phyloP scores from a whole-genome alignment of 2,888 invertebrate species.

The Exocentrus adspersus region DNA sequence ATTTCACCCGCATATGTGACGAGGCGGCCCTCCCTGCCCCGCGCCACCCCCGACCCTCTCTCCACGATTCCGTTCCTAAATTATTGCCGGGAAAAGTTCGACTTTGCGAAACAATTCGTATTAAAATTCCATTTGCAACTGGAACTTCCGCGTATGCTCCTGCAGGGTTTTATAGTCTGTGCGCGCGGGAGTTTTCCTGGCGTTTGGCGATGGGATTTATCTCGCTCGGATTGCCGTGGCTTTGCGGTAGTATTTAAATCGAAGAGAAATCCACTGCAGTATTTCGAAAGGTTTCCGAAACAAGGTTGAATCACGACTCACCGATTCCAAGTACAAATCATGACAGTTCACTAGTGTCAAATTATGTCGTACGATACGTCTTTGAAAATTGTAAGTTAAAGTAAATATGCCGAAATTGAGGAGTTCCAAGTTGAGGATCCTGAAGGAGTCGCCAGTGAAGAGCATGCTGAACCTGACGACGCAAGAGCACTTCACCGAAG shows the following conservation, averaged over 20 bases:
- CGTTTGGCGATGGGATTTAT: conserved; percentile 24
- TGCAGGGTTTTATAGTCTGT: conserved; percentile 22
- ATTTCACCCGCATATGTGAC: conserved; percentile 61
- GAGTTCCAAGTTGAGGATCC: neutral
- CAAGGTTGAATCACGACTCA: too few species aligned
- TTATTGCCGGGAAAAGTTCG: conserved; percentile 47
- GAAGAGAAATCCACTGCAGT: neutral
- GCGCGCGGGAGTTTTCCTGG: conserved; percentile 17
- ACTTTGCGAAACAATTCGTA: conserved; percentile 50
- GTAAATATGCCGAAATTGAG: conserved; percentile 7
- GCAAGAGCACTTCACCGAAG: conserved; percentile 16
- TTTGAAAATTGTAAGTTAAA: conserved; percentile 16
- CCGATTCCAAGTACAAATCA: too few species aligned
- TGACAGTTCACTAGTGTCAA: conserved; percentile 11
- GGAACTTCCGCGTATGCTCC: conserved; percentile 17
- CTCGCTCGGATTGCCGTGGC: neutral
- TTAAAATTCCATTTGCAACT: conserved; percentile 52
- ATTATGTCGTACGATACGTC: too few species aligned
- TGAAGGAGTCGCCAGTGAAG: conserved; percentile 9
- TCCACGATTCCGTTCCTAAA: conserved; percentile 45
- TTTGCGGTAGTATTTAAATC: conserved; percentile 9
- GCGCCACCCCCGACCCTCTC: conserved; percentile 37
- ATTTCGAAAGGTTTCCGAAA: too few species aligned
- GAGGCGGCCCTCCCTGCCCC: conserved; percentile 39
- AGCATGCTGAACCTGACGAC: neutral